phyloP scores from a whole-genome alignment of 2,888 invertebrate species.

The Synanthedon vespiformis region DNA sequence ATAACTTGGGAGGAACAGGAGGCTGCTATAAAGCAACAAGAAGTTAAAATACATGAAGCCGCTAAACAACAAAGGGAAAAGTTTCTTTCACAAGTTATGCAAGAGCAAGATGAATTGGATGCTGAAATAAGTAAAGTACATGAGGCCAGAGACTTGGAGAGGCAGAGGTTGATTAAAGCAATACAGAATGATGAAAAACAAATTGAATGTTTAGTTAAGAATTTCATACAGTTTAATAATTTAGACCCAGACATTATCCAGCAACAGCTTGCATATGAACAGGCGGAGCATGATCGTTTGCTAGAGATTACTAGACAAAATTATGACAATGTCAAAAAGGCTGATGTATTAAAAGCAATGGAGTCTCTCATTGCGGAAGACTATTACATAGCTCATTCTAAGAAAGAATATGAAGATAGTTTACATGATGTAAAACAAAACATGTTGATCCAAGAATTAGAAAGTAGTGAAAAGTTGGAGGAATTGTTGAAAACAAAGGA shows the following conservation, averaged over 20 bases:
- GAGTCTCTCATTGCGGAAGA: conserved; percentile 77
- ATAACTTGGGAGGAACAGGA: conserved; percentile 73
- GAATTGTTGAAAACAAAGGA: conserved; percentile 74
- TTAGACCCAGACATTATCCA: conserved; percentile 70
- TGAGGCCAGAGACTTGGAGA: conserved; percentile 73
- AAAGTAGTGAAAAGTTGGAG: conserved; percentile 71
- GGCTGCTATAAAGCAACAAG: conserved; percentile 73
- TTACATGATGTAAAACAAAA: conserved; percentile 75
- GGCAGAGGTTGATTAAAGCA: conserved; percentile 70
- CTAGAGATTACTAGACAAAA: conserved; percentile 71
- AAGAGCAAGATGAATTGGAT: conserved; percentile 76
- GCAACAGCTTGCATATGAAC: conserved; percentile 76
- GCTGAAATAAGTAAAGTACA: conserved; percentile 77
- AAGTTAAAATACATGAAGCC: conserved; percentile 73
- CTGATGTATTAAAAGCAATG: conserved; percentile 79
- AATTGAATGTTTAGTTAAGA: conserved; percentile 72
- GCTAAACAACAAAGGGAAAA: conserved; percentile 74
- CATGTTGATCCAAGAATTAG: conserved; percentile 68
- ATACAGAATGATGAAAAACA: conserved; percentile 76
- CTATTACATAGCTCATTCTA: conserved; percentile 67
- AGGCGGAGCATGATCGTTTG: conserved; percentile 74
- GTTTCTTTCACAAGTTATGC: conserved; percentile 60
- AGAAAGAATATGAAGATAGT: conserved; percentile 74
- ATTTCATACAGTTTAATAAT: conserved; percentile 73
- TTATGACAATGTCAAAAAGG: conserved; percentile 72